Evolutionary conservation across 2,113 vertebrate species (phyloP), one percentile per base, ranked within the genome.

Genomic region (Festucalex cinctus): DNA sequence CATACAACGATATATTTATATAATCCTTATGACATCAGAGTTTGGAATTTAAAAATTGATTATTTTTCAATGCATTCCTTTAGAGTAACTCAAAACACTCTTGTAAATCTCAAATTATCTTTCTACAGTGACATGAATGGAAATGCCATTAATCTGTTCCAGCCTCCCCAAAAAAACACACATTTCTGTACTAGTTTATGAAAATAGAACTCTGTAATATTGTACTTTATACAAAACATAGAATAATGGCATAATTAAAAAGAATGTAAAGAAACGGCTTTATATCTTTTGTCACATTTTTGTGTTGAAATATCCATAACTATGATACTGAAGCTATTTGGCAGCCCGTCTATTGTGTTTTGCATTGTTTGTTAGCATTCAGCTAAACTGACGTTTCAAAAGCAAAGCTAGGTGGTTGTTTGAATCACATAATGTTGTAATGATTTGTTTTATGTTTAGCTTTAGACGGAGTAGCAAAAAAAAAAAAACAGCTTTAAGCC

Each of bases 1-100:
- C 51, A 35, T 1, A 9, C 53, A 32, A 74, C 41, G 69, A 36
- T 22, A 63, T 37, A 24, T 69, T 39, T 8, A 74, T 74, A 64
- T 75, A 79, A 81, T 80, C 81, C 79, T 57, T 8, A 61, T 46
- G 6, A 46, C 26, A 48, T 65, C 17, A 59, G 6, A 48, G 62
- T 64, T 26, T 64, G 32, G 70, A 74, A 80, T 80, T 73, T 73
- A 41, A 24, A 64, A 58, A n/a, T n/a, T 53, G 73, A 13, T 22
- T 53, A 24, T 22, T 9, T 24, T 54, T 54, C 6, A 4, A 3
- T 51, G 6, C 2, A 24, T 53, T 53, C 3, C 1, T 46, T 51
- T 20, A 53, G 17, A 20, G n/a, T 24, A n/a, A 46, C 43, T 46
- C 16, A 17, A 6, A 46, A 46, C 17, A 46, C 43, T 17, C n/a